A percentile compares a stretch with the other conserved stretches of the same genome.
Evolutionary conservation across 2,888 invertebrate genomes (phyloP).

Genomic region (Chironomus riparius): DNA sequence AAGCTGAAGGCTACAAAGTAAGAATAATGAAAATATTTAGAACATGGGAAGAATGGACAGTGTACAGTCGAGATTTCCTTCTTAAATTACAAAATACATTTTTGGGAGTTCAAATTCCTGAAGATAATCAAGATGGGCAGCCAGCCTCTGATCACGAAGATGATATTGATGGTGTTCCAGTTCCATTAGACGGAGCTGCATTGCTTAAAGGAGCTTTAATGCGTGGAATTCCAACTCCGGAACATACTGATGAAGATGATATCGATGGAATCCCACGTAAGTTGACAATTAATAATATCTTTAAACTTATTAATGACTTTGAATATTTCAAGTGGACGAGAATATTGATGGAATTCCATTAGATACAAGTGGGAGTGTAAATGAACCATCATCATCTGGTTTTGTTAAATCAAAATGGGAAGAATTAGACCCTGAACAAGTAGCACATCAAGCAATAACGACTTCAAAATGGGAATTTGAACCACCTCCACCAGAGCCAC

Average conservation of each 20-base stretch:
- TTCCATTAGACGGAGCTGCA: constrained; percentile 73
- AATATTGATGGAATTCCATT: constrained; percentile 69
- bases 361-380: constrained; percentile 35
- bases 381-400: constrained; percentile 32
- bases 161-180: constrained; percentile 59
- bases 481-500: constrained; percentile 38
- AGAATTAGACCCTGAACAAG: constrained; percentile 80
- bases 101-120: constrained; percentile 55
- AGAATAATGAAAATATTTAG: constrained; percentile 81
- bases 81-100: constrained; percentile 82
- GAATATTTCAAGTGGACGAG: constrained; percentile 51
- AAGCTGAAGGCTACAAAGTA: constrained; percentile 93
- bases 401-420: constrained; percentile 96
- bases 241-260: constrained; percentile 45
- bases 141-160: constrained; percentile 40
- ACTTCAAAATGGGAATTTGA: constrained; percentile 84
- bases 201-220: constrained; percentile 60
- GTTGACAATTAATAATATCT: constrained; percentile 30
- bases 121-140: constrained; percentile 30
- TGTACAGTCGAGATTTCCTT: constrained; percentile 90
- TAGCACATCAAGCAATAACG: constrained; percentile 60
- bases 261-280: constrained; percentile 60
- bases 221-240: constrained; percentile 37
- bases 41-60: constrained; percentile 96
- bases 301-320: constrained; percentile 32